Conservation (phyloP, 2,113 vertebrate genomes). For the Brevimyrus niger region DNA sequence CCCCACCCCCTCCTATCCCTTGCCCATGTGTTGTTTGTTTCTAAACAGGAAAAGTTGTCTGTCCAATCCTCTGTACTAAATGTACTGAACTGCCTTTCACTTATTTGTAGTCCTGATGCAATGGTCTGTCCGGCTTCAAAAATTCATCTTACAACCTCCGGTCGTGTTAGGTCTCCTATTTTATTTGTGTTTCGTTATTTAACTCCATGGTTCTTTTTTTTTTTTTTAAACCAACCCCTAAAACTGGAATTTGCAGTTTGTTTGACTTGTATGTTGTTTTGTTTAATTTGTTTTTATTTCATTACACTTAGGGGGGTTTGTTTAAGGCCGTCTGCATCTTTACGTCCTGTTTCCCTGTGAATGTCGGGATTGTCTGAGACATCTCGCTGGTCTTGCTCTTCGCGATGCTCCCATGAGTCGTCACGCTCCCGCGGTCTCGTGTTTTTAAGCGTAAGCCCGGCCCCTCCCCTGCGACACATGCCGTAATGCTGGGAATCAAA, state of each 20-base stretch:
- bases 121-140: background rate
- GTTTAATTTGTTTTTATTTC: background rate
- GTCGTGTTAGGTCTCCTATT: background rate
- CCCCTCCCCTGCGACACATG: background rate
- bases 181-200: background rate
- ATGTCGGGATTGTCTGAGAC: background rate
- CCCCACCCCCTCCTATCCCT: background rate
- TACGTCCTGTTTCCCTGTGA: background rate
- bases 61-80: background rate
- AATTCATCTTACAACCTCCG: background rate
- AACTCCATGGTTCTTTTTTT: background rate
- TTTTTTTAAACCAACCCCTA: background rate
- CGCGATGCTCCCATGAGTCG: background rate
- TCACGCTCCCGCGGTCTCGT: background rate
- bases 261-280: background rate
- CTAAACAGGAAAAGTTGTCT: background rate
- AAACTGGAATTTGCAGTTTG: conserved; percentile 15
- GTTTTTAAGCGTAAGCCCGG: background rate
- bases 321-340: background rate
- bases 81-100: background rate
- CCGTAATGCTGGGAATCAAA: background rate
- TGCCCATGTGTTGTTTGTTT: background rate
- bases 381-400: background rate
- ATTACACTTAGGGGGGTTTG: background rate
- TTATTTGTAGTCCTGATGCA: background rate